Evolutionary conservation across 2,797 vertebrate species (phyloP), one percentile per base, ranked within the genome.

Genomic region (Mormyrus proboscirostris): DNA sequence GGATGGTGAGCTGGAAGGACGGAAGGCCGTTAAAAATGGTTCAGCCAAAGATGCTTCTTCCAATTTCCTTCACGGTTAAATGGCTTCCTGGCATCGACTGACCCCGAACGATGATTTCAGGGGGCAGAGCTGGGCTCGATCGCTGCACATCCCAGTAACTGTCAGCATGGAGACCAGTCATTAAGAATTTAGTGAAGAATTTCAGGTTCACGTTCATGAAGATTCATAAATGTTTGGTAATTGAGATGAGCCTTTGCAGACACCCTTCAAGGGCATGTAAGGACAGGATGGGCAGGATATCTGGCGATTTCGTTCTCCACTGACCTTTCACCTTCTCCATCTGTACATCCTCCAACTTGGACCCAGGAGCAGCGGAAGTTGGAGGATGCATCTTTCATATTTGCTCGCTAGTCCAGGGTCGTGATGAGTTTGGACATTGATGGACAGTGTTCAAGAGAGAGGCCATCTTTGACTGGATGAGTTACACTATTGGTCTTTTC

Each of bases 61-160:
- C n/a, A n/a, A 85, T 85, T 50, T 53, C 83, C 83, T 85, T 85
- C 49, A 53, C n/a, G 47, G 73, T 44, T 41, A 79, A 79, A 79
- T 79, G 73, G 38, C 73, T 79, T 41, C 38, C 38, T 50, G 83
- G 83, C n/a, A 85, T 85, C 4, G 47, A n/a, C 49, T 85, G 83
- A 85, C 47, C 25, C 83, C 33, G 38, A 79, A 79, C 14, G 73
- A 44, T 16, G 38, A 41, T 53, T 53, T 8, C 4, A 84, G 22
- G 47, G 83, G 49, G 4, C 44, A 51, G 22, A 51, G 29, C 7
- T 0, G 12, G 10, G 65, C 25, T 25, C 47, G 2, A 53, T 53
- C 0, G 47, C 44, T 22, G n/a, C 16, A 2, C 22, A 53, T 29
- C 53, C 22, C 22, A 33, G 83, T 53, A 9, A 33, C 47, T 12